phyloP scores from a whole-genome alignment of 2,797 vertebrate genomes.

The Bucorvus abyssinicus region DNA sequence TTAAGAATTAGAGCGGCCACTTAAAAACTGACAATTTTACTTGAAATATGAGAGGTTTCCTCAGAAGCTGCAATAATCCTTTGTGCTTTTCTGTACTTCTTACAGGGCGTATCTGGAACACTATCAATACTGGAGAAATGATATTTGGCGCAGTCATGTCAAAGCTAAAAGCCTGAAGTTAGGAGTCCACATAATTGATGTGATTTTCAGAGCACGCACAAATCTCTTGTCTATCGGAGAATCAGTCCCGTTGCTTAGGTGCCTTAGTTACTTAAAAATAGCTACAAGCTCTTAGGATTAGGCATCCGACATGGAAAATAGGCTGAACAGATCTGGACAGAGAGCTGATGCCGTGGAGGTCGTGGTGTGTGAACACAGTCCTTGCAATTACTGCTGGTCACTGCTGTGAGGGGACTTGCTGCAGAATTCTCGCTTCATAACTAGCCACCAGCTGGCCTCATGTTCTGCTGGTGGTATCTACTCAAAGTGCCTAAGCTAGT shows the following conservation, averaged over 20 bases:
- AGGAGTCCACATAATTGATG: not conserved
- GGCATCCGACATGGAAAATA: not conserved
- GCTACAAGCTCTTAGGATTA: not conserved
- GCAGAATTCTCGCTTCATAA: not conserved
- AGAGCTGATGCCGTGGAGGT: not conserved
- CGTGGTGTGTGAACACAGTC: not conserved
- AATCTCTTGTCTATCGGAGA: not conserved
- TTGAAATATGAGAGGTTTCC: constrained; percentile 27
- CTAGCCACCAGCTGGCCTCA: not conserved
- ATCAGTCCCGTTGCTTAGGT: not conserved
- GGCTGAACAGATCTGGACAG: not conserved
- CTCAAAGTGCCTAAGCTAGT: not conserved
- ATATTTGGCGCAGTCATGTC: not conserved
- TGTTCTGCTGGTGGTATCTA: too few relatives aligned
- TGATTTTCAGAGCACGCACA: not conserved
- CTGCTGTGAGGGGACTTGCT: not conserved
- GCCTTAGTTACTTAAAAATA: not conserved
- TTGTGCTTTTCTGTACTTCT: not conserved
- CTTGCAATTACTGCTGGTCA: not conserved
- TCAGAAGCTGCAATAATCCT: constrained; percentile 13
- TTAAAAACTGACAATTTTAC: constrained; percentile 33
- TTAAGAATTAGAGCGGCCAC: constrained; percentile 39
- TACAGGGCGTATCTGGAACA: not conserved
- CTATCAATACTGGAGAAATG: not conserved
- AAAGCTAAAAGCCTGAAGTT: not conserved